phyloP scores from a whole-genome alignment of 2,113 vertebrate species.

The Plecotus auritus region DNA sequence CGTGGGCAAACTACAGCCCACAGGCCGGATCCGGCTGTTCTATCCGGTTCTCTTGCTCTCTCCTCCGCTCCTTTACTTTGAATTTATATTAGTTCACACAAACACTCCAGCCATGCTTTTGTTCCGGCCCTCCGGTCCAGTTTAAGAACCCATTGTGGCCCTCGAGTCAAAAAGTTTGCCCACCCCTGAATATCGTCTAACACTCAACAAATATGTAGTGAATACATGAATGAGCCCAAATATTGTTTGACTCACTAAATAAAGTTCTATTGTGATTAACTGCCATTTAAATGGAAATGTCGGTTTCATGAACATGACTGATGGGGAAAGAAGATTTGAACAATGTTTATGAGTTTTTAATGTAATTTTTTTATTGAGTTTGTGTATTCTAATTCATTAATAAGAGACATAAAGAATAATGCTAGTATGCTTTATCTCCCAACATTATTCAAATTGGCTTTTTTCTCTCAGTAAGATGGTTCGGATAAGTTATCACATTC shows the following conservation, averaged over 20 bases:
- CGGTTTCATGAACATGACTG: constrained; percentile 42
- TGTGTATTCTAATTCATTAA: constrained; percentile 57
- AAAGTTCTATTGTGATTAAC: constrained; percentile 38
- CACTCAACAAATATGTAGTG: not conserved
- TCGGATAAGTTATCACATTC: constrained; percentile 39
- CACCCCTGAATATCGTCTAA: accelerated
- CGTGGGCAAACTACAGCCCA: too few relatives aligned
- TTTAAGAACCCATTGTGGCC: too few relatives aligned
- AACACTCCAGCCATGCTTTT: too few relatives aligned
- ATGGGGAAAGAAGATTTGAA: constrained; percentile 46
- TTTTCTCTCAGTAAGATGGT: constrained; percentile 43
- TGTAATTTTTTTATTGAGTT: constrained; percentile 62
- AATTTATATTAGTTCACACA: too few relatives aligned
- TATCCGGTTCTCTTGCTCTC: too few relatives aligned
- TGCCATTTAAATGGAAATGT: constrained; percentile 51
- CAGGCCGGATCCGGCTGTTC: too few relatives aligned
- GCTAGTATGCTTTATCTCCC: constrained; percentile 25
- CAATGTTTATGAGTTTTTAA: constrained; percentile 69
- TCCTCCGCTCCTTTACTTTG: too few relatives aligned
- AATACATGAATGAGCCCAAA: not conserved
- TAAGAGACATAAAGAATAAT: constrained; percentile 54
- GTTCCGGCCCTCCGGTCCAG: too few relatives aligned
- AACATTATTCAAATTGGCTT: constrained; percentile 51
- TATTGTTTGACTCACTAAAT: not conserved
- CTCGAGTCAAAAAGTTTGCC: too few relatives aligned